These are phyloP conservation scores for Acrocyrtus sp. DNA, from an alignment of 2,888 invertebrate genomes.

Conservation along the genomic window DNA sequence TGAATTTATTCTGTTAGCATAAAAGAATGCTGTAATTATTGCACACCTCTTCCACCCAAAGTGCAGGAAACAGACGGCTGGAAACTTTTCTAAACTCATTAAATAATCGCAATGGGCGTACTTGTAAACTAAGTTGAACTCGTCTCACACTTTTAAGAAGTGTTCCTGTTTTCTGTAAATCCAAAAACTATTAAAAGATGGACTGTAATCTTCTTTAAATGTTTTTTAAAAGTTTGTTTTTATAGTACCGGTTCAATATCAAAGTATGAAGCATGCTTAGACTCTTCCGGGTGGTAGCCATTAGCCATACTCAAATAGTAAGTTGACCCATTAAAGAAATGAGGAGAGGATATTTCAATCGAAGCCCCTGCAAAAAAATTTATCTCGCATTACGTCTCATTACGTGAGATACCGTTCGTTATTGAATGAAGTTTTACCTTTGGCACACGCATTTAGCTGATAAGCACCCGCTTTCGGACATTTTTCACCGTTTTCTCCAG, in stretches of 20 bases:
- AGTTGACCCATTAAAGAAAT: slow-evolving; percentile 3
- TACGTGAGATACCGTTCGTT: no score
- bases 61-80: slow-evolving; percentile 4
- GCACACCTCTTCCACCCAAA: slow-evolving; percentile 19
- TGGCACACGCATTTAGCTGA: slow-evolving; percentile 17
- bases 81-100: slow-evolving; percentile 11
- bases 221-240: neutral
- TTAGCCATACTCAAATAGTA: neutral
- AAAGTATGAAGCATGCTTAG: neutral
- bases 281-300: slow-evolving; percentile 9
- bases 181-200: neutral
- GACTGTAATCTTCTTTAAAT: neutral
- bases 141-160: neutral
- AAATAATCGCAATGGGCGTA: slow-evolving; percentile 4
- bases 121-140: slow-evolving; percentile 11
- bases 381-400: no score
- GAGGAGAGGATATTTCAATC: slow-evolving; percentile 5
- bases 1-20: neutral
- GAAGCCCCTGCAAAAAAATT: slow-evolving; percentile 10
- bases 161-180: slow-evolving; percentile 12
- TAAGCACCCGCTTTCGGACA: slow-evolving; percentile 16
- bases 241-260: slow-evolving; percentile 19
- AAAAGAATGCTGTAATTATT: no score
- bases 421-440: neutral
- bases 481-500: slow-evolving; percentile 5